phyloP scores from a whole-genome alignment of 53 echinoderm and acorn worm species.

The Pentamera pediparva region DNA sequence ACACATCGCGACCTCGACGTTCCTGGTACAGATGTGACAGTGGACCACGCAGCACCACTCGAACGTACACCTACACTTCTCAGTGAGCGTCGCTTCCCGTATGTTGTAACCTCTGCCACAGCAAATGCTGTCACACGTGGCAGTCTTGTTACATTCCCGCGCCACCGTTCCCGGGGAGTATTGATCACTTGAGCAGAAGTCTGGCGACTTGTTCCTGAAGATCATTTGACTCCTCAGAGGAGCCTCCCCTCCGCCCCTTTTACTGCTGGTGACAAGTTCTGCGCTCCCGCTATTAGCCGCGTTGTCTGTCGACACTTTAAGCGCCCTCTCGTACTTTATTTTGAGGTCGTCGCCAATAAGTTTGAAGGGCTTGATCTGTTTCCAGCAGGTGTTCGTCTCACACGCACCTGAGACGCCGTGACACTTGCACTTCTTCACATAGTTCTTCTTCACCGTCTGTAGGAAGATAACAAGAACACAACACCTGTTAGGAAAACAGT shows the following conservation, averaged over 20 bases:
- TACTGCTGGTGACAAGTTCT: conserved; percentile 40
- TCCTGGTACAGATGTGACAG: conserved; percentile 61
- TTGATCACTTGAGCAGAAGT: conserved; percentile 63
- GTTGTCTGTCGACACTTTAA: conserved; percentile 60
- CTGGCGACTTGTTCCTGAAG: conserved; percentile 71
- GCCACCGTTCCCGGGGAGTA: conserved; percentile 70
- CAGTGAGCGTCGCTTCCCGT: conserved; percentile 52
- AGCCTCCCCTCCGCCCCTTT: conserved; percentile 22
- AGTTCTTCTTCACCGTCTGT: conserved; percentile 62
- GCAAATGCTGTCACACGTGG: conserved; percentile 80
- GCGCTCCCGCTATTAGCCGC: conserved; percentile 51
- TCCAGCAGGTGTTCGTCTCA: conserved; percentile 88
- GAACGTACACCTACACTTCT: conserved; percentile 72
- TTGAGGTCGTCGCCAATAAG: conserved; percentile 70
- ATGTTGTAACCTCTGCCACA: conserved; percentile 97
- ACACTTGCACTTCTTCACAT: conserved; percentile 86
- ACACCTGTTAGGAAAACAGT: neutral
- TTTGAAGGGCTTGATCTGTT: conserved; percentile 70
- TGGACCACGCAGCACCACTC: conserved; percentile 90
- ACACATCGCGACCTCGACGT: conserved; percentile 73
- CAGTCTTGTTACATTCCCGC: conserved; percentile 62
- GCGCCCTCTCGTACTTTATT: conserved; percentile 60
- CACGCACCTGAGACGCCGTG: conserved; percentile 93
- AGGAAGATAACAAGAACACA: conserved; percentile 10
- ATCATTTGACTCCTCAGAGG: conserved; percentile 59